Conservation (phyloP, 2,113 vertebrate species). For the Festucalex cinctus region DNA sequence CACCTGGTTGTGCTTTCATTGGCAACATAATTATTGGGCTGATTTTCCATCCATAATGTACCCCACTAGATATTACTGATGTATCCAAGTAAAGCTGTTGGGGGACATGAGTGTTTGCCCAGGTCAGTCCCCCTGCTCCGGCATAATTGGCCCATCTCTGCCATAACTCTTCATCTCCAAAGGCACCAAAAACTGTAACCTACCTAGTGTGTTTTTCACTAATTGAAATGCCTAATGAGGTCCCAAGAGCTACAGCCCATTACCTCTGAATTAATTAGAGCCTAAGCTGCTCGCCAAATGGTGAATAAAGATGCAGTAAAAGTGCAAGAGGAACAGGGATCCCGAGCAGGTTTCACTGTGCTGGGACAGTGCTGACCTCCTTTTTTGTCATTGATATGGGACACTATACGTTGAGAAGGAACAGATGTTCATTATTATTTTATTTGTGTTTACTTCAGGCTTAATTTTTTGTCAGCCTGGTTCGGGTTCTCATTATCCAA, state of each 20-base stretch:
- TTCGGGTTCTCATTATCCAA: conserved; percentile 62
- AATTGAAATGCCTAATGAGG: conserved; percentile 82
- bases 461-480: conserved; percentile 54
- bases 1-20: not conserved
- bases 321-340: conserved; percentile 51
- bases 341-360: conserved; percentile 28
- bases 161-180: conserved; percentile 63
- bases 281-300: conserved; percentile 65
- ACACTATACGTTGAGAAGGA: conserved; percentile 59
- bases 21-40: not conserved
- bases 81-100: not conserved
- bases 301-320: conserved; percentile 72
- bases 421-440: conserved; percentile 74
- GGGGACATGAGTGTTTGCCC: conserved; percentile 29
- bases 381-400: conserved; percentile 71
- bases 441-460: conserved; percentile 70
- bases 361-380: conserved; percentile 64
- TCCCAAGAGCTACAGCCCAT: conserved; percentile 78
- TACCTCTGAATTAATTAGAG: conserved; percentile 77
- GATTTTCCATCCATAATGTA: not conserved
- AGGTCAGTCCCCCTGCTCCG: conserved; percentile 21
- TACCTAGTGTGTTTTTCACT: conserved; percentile 76
- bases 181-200: conserved; percentile 73
- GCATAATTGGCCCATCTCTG: conserved; percentile 68
- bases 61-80: not conserved